Evolutionary conservation across 2,888 invertebrate species (phyloP), one percentile per base, ranked within the genome.

Genomic region (Halictus ligatus): DNA sequence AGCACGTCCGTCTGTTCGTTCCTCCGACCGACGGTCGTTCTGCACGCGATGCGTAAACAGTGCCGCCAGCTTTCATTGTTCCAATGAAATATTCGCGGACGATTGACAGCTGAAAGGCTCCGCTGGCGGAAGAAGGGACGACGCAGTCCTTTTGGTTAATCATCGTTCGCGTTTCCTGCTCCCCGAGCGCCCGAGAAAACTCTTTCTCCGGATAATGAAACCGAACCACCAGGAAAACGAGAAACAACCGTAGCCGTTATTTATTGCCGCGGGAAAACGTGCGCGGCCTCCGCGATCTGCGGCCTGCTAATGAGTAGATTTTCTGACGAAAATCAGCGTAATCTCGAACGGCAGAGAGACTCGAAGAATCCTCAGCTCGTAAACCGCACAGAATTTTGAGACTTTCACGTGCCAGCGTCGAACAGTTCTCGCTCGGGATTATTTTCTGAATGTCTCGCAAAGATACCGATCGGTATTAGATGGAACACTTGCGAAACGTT

Each of bases 81-180:
- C 58, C 72, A 54, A 67, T 76, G 83, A 83, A 72, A 73, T 77
- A 84, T 77, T 69, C 74, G 18, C n/a, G 18, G 5, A 12, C 60
- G 76, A 82, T 77, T 40, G 83, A 83, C 76, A 76, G 71, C 58
- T 35, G 75, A 81, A 83, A 81, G 46, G 54, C 29, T 25, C 21
- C 67, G 43, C 29, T 18, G 21, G 35, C 43, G 54, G 60, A 82
- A 69, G 48, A 54, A 69, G 73, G 35, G 25, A n/a, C 25, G 82
- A 72, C 76, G 72, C 54, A 43, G 82, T 76, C 82, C 54, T 73
- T 74, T 40, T 76, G 64, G 72, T 64, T 71, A 43, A 75, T 81
- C 83, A 50, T 76, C 54, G 54, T 12, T 73, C 64, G 54, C 40
- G 43, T 48, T 67, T 18, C 21, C 35, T 67, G 67, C 29, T 67